These are phyloP conservation scores for Nomada fucata DNA, from an alignment of 2,888 invertebrate species.

Conservation along the genomic window DNA sequence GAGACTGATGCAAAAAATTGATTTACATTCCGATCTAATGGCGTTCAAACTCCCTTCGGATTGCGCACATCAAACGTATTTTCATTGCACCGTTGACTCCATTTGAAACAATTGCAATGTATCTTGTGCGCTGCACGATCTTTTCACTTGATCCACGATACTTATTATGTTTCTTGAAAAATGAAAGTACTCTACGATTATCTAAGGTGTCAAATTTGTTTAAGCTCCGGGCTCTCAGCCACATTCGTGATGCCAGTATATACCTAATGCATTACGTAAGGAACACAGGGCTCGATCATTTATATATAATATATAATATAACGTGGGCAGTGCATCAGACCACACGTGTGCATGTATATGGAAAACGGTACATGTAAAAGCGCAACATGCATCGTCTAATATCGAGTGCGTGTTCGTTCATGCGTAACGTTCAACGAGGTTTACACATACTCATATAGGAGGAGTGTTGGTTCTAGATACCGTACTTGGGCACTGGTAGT, in stretches of 20 bases:
- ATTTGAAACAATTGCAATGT: neutral
- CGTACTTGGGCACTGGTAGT: constrained; percentile 8
- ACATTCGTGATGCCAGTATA: neutral
- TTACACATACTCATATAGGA: constrained; percentile 13
- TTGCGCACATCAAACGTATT: neutral
- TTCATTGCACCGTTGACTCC: neutral
- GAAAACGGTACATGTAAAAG: constrained; percentile 69
- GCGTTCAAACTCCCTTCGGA: neutral
- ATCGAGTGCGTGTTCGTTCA: constrained; percentile 52
- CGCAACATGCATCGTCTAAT: constrained; percentile 49
- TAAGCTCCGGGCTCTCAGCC: neutral
- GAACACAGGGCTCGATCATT: constrained; percentile 67
- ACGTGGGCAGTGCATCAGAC: constrained; percentile 71
- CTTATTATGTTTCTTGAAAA: neutral
- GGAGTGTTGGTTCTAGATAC: constrained; percentile 26
- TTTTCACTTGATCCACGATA: neutral
- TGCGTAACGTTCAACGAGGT: constrained; percentile 56
- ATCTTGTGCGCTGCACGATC: neutral
- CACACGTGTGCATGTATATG: constrained; percentile 61
- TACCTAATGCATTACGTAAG: constrained; percentile 71
- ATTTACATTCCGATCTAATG: neutral
- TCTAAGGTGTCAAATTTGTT: neutral
- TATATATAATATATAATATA: constrained; percentile 54
- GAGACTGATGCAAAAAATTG: neutral
- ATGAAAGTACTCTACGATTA: no score